These are phyloP conservation scores for Ascidia mentula DNA, from an alignment of 23 tunicate genomes.

Conservation along the genomic window DNA sequence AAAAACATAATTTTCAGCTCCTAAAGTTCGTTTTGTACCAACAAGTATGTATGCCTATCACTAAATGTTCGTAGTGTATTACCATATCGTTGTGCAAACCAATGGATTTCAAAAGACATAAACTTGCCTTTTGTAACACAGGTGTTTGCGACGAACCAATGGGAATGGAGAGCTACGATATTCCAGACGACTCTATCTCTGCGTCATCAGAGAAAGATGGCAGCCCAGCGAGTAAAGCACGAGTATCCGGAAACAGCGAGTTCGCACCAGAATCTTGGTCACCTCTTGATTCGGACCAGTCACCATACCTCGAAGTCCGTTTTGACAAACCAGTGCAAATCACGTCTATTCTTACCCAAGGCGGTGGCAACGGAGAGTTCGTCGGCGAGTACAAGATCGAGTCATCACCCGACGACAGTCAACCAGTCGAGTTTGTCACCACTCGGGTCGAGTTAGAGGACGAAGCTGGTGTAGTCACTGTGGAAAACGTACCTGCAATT, in stretches of 20 bases:
- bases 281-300: constrained; percentile 41
- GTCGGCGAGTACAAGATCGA: constrained; percentile 33
- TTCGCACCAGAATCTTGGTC: constrained; percentile 49
- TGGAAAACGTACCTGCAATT: background rate
- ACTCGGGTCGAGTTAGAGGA: background rate
- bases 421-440: constrained; percentile 17
- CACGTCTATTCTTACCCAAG: constrained; percentile 72
- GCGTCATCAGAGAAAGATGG: constrained; percentile 60
- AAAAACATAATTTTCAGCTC: background rate
- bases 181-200: constrained; percentile 41
- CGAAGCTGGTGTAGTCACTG: constrained; percentile 6
- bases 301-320: constrained; percentile 60
- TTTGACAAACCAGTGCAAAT: constrained; percentile 32
- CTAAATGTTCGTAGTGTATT: too few relatives aligned
- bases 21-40: background rate
- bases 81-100: too few relatives aligned
- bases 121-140: background rate
- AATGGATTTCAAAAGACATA: too few relatives aligned
- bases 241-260: constrained; percentile 15
- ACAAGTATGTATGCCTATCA: too few relatives aligned
- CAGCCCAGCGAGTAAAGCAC: constrained; percentile 48
- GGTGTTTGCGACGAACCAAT: constrained; percentile 63
- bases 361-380: constrained; percentile 67
- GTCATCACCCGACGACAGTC: constrained; percentile 13
- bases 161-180: constrained; percentile 65